Evolutionary conservation across 2,113 vertebrate genomes (phyloP), one percentile per base, ranked within the genome.

Genomic region (Phyllostomus hastatus): DNA sequence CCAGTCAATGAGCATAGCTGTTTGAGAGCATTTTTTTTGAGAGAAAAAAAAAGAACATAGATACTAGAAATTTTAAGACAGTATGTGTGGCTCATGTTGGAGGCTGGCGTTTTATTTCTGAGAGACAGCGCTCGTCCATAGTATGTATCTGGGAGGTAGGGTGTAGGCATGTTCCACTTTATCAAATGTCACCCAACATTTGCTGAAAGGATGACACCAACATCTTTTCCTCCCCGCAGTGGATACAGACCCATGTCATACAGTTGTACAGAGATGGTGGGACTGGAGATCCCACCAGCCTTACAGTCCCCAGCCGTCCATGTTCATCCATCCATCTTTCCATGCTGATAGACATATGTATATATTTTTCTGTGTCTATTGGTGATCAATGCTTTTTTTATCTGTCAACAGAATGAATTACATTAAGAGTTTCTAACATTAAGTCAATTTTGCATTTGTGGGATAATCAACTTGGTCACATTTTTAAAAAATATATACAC

Each of bases 1-100:
- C 38, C 48, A 20, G 0, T 3, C 26, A 31, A 7, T 5, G 26
- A 8, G 2, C 22, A 14, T 1, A 2, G 54, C 67, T 50, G 48
- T 22, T 70, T 50, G 43, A 76, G 57, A 61, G 33, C 5, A 1
- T 48, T 70, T 59, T 57, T 59, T 59, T 17, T n/a, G 41, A 70
- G 10, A 54, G 41, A 61, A 54, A 83, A 22, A 84, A 19, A 10
- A 43, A 75, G 46, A 52, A 66, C 50, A 59, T 64, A 54, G 43
- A 26, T 41, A 52, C 2, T 91, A 66, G 70, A 54, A 76, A 66
- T 26, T 54, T 76, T 48, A 48, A 79, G 26, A 17, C 84, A 31
- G 20, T 57, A 33, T 41, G 52, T 82, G 28, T 67, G 46, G 46
- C 59, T 76, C 66, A 72, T 10, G 43, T 31, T 66, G 12, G 6